These are phyloP conservation scores for Epistrophe grossulariae DNA, from an alignment of 2,888 invertebrate genomes.

Conservation along the genomic window DNA sequence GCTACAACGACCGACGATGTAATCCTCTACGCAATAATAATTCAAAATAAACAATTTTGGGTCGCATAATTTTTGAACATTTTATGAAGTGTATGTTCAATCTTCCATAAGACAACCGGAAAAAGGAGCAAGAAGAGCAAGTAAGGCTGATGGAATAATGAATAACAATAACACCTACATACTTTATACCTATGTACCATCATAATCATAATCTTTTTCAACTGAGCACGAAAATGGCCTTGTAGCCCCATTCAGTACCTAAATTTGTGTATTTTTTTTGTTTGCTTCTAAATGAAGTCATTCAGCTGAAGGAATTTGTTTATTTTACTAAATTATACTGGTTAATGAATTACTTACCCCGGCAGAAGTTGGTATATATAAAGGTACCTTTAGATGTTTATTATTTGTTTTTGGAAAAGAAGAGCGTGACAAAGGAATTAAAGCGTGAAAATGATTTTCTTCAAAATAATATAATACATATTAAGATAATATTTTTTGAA, in stretches of 20 bases:
- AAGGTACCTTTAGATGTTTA: background rate
- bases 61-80: slow-evolving; percentile 52
- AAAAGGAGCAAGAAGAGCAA: background rate
- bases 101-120: background rate
- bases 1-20: slow-evolving; percentile 17
- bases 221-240: slow-evolving; percentile 25
- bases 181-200: background rate
- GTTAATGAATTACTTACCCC: background rate
- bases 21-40: slow-evolving; percentile 25
- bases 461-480: too few relatives aligned
- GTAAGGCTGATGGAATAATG: background rate
- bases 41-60: slow-evolving; percentile 18
- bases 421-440: too few relatives aligned
- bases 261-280: background rate
- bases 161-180: slow-evolving; percentile 14
- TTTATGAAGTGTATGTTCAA: slow-evolving; percentile 32
- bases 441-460: too few relatives aligned
- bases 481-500: too few relatives aligned
- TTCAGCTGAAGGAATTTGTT: slow-evolving; percentile 4
- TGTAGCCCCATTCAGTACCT: background rate
- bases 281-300: background rate
- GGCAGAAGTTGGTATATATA: background rate
- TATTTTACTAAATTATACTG: slow-evolving; percentile 10
- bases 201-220: slow-evolving; percentile 48
- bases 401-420: too few relatives aligned